phyloP scores from a whole-genome alignment of 1,140 invertebrate genomes.

The Bombus confusus region DNA sequence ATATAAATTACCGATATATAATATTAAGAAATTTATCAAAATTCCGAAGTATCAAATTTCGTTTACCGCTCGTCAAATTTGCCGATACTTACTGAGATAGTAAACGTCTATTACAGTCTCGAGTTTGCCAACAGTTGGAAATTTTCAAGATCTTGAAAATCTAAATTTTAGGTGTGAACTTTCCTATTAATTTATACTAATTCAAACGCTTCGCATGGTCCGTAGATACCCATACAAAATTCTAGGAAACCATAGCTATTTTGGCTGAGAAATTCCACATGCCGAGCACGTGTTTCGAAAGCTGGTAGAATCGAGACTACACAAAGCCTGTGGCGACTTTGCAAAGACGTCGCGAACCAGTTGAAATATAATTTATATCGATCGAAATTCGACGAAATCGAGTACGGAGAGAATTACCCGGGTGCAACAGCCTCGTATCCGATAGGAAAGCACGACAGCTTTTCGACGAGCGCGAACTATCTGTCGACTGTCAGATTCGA shows the following conservation, averaged over 20 bases:
- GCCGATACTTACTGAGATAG: too few species aligned
- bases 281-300: neutral
- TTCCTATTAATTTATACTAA: too few species aligned
- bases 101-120: too few species aligned
- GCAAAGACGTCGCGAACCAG: neutral
- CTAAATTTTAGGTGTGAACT: neutral
- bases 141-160: neutral
- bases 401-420: neutral
- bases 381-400: neutral
- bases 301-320: neutral
- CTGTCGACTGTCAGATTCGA: constrained; percentile 3
- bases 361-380: neutral
- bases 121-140: too few species aligned
- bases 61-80: too few species aligned
- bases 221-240: neutral
- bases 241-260: neutral
- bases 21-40: too few species aligned
- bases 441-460: neutral
- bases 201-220: too few species aligned
- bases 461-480: neutral
- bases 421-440: neutral
- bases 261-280: neutral
- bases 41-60: too few species aligned
- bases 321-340: neutral
- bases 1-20: too few species aligned